Conservation (phyloP, 2,797 vertebrate genomes). For the Melanotaenia nigrans region DNA sequence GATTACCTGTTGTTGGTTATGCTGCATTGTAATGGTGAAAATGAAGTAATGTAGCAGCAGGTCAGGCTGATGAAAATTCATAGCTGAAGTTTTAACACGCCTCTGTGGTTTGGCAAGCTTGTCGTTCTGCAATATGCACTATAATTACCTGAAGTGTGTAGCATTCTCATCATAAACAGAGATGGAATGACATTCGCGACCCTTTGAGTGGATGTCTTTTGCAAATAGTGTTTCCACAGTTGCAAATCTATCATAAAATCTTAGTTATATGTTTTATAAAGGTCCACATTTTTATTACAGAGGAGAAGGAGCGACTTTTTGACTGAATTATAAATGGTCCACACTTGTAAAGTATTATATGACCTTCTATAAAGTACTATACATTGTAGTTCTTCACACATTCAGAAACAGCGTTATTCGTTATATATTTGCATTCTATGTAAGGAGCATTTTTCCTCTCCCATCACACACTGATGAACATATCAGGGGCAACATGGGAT, state of each 20-base stretch:
- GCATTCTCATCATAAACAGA: slow-evolving; percentile 22
- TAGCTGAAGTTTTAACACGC: slow-evolving; percentile 32
- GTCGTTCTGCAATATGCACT: slow-evolving; percentile 41
- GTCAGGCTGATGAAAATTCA: slow-evolving; percentile 52
- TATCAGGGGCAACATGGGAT: background rate
- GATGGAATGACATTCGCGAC: slow-evolving; percentile 5
- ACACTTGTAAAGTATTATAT: background rate
- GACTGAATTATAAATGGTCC: background rate
- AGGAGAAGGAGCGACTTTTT: background rate
- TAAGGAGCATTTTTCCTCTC: background rate
- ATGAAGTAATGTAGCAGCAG: slow-evolving; percentile 39
- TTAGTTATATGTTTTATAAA: background rate
- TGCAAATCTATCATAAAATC: slow-evolving; percentile 5
- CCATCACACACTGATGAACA: background rate
- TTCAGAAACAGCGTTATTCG: background rate
- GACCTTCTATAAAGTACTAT: background rate
- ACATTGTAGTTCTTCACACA: background rate
- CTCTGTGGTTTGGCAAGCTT: slow-evolving; percentile 41
- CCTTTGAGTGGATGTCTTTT: slow-evolving; percentile 18
- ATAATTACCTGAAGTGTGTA: slow-evolving; percentile 46
- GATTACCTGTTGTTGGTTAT: slow-evolving; percentile 24
- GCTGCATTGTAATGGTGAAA: slow-evolving; percentile 20
- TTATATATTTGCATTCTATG: background rate
- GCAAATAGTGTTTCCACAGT: background rate
- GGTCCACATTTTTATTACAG: background rate